Evolutionary conservation across 2,888 invertebrate genomes (phyloP), one percentile per base, ranked within the genome.

Genomic region (Synanthedon tipuliformis): DNA sequence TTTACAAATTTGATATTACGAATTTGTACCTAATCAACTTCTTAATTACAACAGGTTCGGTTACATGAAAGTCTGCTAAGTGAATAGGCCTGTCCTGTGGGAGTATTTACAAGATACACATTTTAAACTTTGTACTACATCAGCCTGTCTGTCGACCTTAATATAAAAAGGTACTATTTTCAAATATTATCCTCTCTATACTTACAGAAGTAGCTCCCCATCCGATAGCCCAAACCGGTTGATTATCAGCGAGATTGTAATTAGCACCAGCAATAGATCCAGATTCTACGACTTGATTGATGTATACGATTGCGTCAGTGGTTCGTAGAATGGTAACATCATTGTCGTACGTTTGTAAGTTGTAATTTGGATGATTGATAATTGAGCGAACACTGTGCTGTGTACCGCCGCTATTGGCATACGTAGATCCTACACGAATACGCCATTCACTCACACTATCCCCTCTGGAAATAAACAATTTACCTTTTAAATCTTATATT

Each of bases 281-380:
- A 0, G 71, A 52, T 0, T 57, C 61, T 0, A 73, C 70, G 1
- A 58, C 58, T 50, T 54, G 58, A 50, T 54, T 63, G 53, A 62
- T 68, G 1, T n/a, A 52, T 4, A 84, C 70, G 3, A 50, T 52
- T 1, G 54, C 50, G 3, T 58, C 18, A 1, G 69, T 57, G 11
- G 66, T 73, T 18, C 85, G 15, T 4, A 87, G 58, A 8, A 79
- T 57, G 10, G 75, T 70, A 13, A 85, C 57, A 55, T 88, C 86
- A 55, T 69, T 71, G 41, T 71, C 65, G 0, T 57, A 12, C 1
- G 58, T 65, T 0, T 11, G 0, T 0, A 41, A 1, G 54, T 75
- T 68, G 65, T 71, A 88, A 45, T 57, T 52, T 0, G 71, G 63
- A 57, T 89, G 81, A 12, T 56, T 60, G 13, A 67, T 62, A 52